Base-by-base conservation (phyloP, 2,113 vertebrate genomes). In the Daphoenositta chrysoptera region DNA sequence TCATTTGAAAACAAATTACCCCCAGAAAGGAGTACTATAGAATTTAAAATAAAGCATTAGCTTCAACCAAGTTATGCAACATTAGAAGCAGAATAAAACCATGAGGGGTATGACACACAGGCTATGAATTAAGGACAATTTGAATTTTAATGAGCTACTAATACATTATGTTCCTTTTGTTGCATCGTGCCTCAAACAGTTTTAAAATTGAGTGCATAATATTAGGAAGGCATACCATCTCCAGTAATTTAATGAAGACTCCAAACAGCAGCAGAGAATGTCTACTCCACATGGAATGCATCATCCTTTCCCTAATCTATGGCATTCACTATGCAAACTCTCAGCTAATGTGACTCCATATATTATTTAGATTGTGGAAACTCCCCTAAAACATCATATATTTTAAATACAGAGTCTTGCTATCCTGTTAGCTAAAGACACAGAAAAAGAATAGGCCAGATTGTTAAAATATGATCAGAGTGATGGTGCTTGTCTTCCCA, bases 61-160 rank as follows among this genome's bases (percentile, higher is more conserved):
- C 58, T 91, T 89, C 58, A 87, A 77, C 35, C 42, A 86, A 69
- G 53, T 88, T 88, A 90, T 12, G 51, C 87, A 95, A 88, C 50
- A 79, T 64, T 72, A 95, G 63, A 48, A 90, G 61, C 27, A 78
- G 60, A 92, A 93, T 47, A 89, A 83, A 87, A 93, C 61, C 33
- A 72, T 17, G 64, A 94, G 71, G 70, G 57, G 37, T 87, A 91
- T 87, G 83, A 91, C 83, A 92, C 77, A 94, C 2, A 82, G 78
- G 33, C 53, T 64, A 31, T 72, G 81, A 94, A 91, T 94, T 87
- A 94, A 87, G 45, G 78, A 71, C 68, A 93, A 91, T 87, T 61
- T 91, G 66, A 86, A 95, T 94, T 91, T 95, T 82, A 89, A 97
- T 89, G 76, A 83, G 53, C 57, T 57, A 84, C 51, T 94, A 87